A percentile compares a stretch with the other conserved stretches of the same genome.
These are phyloP conservation scores for Brachypalpus laphriformis DNA, from an alignment of 2,888 invertebrate species.

Conservation along the genomic window DNA sequence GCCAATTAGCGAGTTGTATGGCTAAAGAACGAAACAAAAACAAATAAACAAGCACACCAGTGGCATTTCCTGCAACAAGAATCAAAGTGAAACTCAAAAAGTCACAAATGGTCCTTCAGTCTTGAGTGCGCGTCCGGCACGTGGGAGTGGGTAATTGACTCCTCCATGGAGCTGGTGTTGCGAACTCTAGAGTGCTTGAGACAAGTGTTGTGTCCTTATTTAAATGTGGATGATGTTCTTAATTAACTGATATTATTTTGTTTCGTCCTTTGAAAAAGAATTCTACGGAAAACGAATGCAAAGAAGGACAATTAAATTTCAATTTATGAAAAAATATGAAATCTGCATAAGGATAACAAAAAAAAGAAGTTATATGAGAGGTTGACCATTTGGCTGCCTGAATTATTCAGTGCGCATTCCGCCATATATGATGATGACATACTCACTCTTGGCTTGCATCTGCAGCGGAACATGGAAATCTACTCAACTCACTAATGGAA, in stretches of 20 bases:
- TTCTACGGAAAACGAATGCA: not conserved
- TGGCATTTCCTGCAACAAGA: slow-evolving; percentile 65
- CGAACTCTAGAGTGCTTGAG: slow-evolving; percentile 51
- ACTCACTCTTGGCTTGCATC: slow-evolving; percentile 7
- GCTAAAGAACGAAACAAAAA: not conserved
- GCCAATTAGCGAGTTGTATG: slow-evolving; percentile 65
- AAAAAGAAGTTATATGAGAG: not conserved
- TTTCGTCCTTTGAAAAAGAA: slow-evolving; percentile 4
- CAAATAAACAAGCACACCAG: slow-evolving; percentile 63
- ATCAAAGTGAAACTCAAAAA: slow-evolving; percentile 63
- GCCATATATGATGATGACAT: slow-evolving; percentile 4
- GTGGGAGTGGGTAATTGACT: slow-evolving; percentile 58
- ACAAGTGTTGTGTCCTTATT: slow-evolving; percentile 62
- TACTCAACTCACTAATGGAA: slow-evolving; percentile 67
- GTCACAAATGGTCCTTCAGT: slow-evolving; percentile 64
- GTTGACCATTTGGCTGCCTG: slow-evolving; percentile 48
- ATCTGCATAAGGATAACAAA: not conserved
- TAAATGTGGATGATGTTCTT: slow-evolving; percentile 59
- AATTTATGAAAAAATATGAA: slow-evolving; percentile 2
- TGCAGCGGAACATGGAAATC: slow-evolving; percentile 65
- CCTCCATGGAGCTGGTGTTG: slow-evolving; percentile 35
- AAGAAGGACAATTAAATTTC: slow-evolving; percentile 48
- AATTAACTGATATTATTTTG: slow-evolving; percentile 63
- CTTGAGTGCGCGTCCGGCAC: slow-evolving; percentile 36
- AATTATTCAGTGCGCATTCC: slow-evolving; percentile 60